Conservation (phyloP, 2,797 vertebrate genomes). For the Dallia pectoralis region DNA sequence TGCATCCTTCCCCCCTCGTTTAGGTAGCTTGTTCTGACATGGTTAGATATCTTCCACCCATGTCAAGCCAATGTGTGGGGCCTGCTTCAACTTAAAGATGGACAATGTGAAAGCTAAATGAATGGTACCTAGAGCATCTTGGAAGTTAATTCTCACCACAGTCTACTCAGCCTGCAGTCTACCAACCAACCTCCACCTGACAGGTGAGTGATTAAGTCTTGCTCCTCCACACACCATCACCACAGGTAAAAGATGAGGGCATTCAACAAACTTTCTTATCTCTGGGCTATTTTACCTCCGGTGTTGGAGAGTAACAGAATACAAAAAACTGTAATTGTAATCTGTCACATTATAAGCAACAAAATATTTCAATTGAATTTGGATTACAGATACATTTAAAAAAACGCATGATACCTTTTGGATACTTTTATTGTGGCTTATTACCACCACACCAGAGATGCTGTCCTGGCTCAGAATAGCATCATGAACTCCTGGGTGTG, state of each 20-base stretch:
- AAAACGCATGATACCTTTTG: no score
- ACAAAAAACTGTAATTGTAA: no score
- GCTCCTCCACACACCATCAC: neutral
- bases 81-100: neutral
- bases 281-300: no score
- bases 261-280: neutral
- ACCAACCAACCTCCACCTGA: neutral
- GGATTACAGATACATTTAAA: no score
- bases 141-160: neutral
- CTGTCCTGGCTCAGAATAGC: no score
- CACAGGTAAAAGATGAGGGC: neutral
- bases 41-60: neutral
- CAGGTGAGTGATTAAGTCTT: constrained; percentile 2
- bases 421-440: no score
- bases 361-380: no score
- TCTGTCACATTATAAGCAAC: no score
- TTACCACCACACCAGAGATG: no score
- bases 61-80: neutral
- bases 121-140: neutral
- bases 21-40: neutral
- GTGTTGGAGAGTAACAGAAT: no score
- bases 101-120: neutral
- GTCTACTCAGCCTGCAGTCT: neutral
- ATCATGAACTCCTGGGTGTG: no score
- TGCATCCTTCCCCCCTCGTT: neutral